These are phyloP conservation scores for Agrochola macilenta DNA, from an alignment of 2,888 invertebrate species.

Conservation along the genomic window DNA sequence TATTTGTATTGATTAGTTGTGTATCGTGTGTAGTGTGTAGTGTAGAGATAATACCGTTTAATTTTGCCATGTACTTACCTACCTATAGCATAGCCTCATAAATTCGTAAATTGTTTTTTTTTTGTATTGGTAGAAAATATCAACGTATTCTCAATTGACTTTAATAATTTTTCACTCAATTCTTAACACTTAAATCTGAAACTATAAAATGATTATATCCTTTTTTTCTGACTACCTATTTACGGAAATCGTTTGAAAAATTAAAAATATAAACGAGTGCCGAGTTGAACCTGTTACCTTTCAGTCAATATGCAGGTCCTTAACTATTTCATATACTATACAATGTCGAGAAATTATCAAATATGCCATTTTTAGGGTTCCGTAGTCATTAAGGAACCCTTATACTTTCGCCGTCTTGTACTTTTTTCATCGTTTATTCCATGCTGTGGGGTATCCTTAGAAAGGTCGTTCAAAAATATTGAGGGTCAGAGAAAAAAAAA, in stretches of 20 bases:
- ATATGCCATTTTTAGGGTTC: background rate
- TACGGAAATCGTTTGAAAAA: background rate
- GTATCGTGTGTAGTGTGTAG: background rate
- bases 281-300: background rate
- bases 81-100: background rate
- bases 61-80: background rate
- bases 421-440: too few species aligned
- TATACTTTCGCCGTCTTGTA: too few species aligned
- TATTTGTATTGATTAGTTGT: constrained; percentile 24
- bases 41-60: background rate
- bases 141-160: background rate
- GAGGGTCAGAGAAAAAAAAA: too few species aligned
- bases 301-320: background rate
- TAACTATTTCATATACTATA: background rate
- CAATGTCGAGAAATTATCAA: background rate
- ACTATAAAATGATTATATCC: background rate
- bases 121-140: background rate
- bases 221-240: background rate
- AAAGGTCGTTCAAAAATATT: too few species aligned
- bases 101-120: background rate
- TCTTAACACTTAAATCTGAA: background rate
- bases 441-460: too few species aligned
- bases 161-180: background rate
- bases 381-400: too few species aligned
- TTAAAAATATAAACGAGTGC: background rate